Percentiles rank a stretch among this genome's conserved stretches.
Conservation (phyloP, 2,888 invertebrate species). For the Linnaemya vulpina region DNA sequence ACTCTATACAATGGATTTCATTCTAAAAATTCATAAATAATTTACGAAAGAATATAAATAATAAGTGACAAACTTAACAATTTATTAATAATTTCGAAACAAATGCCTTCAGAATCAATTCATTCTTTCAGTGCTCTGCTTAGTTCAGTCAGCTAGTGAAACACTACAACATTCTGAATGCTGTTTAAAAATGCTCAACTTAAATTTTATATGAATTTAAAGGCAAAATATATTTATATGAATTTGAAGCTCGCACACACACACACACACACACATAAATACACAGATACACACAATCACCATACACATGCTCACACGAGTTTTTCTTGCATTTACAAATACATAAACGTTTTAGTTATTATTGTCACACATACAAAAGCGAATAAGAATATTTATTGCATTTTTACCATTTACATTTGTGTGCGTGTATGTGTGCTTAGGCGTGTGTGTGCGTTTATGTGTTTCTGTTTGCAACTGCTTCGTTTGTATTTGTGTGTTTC, state of each 20-base stretch:
- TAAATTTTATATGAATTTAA: slow-evolving; percentile 61
- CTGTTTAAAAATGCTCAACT: slow-evolving; percentile 46
- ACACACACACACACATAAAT: not conserved
- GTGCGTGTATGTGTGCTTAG: not conserved
- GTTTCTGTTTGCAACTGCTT: not conserved
- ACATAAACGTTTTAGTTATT: slow-evolving; percentile 9
- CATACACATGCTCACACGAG: not conserved
- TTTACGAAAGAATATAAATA: no score
- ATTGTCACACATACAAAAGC: slow-evolving; percentile 20
- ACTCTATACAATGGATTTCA: no score
- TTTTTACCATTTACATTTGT: not conserved
- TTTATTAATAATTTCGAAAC: not conserved
- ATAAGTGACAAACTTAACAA: no score
- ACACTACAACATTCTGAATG: slow-evolving; percentile 30
- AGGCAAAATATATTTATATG: slow-evolving; percentile 28
- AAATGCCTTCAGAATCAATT: not conserved
- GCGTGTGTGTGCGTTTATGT: not conserved
- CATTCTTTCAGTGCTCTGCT: slow-evolving; percentile 41
- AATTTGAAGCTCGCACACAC: not conserved
- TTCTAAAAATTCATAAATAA: no score
- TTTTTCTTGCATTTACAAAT: not conserved
- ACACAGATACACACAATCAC: not conserved
- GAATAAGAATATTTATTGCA: slow-evolving; percentile 40
- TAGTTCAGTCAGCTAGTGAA: not conserved
- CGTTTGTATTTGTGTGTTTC: slow-evolving; percentile 23